These are phyloP conservation scores for Erythrocercus mccallii DNA, from an alignment of 2,113 vertebrate genomes.

Conservation along the genomic window DNA sequence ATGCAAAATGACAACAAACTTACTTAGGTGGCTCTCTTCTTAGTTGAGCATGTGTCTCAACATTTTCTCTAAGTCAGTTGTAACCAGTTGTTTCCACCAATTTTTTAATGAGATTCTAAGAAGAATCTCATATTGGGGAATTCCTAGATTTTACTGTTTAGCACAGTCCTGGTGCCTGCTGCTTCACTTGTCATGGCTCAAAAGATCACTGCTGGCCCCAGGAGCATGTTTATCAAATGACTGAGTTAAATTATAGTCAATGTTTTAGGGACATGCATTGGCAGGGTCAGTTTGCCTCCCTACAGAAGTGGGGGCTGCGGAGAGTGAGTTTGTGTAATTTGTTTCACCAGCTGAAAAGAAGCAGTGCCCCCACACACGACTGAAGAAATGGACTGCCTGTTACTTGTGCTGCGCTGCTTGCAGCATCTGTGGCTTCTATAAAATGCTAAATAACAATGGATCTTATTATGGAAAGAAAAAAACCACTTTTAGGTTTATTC, in stretches of 20 bases:
- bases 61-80: neutral
- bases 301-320: neutral
- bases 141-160: neutral
- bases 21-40: neutral
- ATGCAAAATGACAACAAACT: neutral
- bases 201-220: neutral
- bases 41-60: neutral
- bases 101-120: neutral
- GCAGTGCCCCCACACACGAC: neutral
- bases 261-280: neutral
- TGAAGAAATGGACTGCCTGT: neutral
- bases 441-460: neutral
- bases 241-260: neutral
- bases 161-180: neutral
- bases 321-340: neutral
- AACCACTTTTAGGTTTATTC: neutral
- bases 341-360: neutral
- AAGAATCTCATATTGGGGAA: neutral
- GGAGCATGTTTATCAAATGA: neutral
- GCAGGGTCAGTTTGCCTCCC: neutral
- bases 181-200: neutral
- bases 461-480: neutral
- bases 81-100: neutral
- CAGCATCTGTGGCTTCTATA: neutral
- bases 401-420: neutral